Base-by-base conservation (phyloP, 2,113 vertebrate genomes). In the Alouatta palliata region DNA sequence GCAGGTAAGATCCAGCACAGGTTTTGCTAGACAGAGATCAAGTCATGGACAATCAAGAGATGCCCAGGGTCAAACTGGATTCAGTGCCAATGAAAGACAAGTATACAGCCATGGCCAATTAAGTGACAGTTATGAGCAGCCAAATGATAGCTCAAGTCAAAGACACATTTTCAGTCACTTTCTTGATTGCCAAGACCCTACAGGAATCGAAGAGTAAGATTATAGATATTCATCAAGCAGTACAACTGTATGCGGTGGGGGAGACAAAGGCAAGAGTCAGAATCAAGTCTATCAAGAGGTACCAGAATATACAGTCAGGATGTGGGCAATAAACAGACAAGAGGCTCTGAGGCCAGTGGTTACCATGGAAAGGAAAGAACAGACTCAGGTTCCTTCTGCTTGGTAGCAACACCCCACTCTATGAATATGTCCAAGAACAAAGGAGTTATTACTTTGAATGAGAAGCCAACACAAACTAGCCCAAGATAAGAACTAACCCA, bases 351-450 rank as follows among this genome's bases (percentile, higher is more conserved):
- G 5, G 8, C 20, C 43, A 91, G 32, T 56, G 27, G 6, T 93
- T 91, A 75, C 37, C 47, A 81, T 40, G n/a, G 32, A 70, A 92
- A 10, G 17, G 70, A 61, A 19, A 89, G 88, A 77, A 92, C 10
- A 30, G 73, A 81, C 2, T 82, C 45, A 10, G 37, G 25, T 76
- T 95, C n/a, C 58, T 56, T 58, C 77, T 27, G 85, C 12, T 52
- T 70, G 79, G 61, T n/a, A 96, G 70, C 21, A 94, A 90, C 7
- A 97, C 92, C 19, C 95, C 96, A 87, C 49, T 97, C n/a, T 97
- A 94, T 61, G 49, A 93, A 76, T 97, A 97, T 95, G 76, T 95
- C 30, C 95, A 92, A 81, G 75, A 97, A 83, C 95, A 97, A 81
- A 97, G 8, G 85, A 35, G 9, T 80, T 93, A 96, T 80, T 92